Conservation (phyloP, 2,797 vertebrate genomes). For the Argyrosomus regius region DNA sequence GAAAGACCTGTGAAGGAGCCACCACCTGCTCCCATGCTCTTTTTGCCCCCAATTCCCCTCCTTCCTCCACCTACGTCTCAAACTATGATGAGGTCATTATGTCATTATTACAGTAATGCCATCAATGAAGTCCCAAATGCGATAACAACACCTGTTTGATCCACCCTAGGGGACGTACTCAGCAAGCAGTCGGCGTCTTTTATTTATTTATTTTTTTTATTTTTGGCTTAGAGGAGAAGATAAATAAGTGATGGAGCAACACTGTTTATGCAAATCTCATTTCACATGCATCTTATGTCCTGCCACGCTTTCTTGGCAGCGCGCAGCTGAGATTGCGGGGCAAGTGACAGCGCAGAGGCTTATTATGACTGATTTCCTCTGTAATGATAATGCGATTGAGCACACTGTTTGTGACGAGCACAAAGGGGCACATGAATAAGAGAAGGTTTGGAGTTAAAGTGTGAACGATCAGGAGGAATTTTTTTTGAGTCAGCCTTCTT, state of each 20-base stretch:
- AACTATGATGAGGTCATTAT: constrained; percentile 62
- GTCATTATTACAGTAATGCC: constrained; percentile 54
- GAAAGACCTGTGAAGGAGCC: constrained; percentile 34
- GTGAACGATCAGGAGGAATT: constrained; percentile 36
- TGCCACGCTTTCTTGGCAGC: constrained; percentile 68
- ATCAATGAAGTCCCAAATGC: constrained; percentile 39
- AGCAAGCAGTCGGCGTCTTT: constrained; percentile 41
- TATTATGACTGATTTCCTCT: constrained; percentile 79
- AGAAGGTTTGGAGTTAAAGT: constrained; percentile 59
- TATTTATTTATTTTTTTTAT: constrained; percentile 38
- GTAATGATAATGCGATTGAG: constrained; percentile 78
- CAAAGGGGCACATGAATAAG: constrained; percentile 62
- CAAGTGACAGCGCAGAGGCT: constrained; percentile 77
- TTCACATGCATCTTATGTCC: constrained; percentile 77
- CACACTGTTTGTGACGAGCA: constrained; percentile 68
- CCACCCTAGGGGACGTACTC: constrained; percentile 28
- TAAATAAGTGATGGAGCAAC: constrained; percentile 76
- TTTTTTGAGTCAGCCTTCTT: constrained; percentile 4
- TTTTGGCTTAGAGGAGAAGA: constrained; percentile 53
- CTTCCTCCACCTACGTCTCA: constrained; percentile 24
- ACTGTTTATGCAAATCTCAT: constrained; percentile 83
- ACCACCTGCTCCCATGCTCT: constrained; percentile 38
- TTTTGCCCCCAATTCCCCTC: constrained; percentile 20
- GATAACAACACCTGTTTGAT: constrained; percentile 64
- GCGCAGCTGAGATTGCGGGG: constrained; percentile 67